Conservation (phyloP, 1,140 invertebrate species). For the Carposina sasakii region DNA sequence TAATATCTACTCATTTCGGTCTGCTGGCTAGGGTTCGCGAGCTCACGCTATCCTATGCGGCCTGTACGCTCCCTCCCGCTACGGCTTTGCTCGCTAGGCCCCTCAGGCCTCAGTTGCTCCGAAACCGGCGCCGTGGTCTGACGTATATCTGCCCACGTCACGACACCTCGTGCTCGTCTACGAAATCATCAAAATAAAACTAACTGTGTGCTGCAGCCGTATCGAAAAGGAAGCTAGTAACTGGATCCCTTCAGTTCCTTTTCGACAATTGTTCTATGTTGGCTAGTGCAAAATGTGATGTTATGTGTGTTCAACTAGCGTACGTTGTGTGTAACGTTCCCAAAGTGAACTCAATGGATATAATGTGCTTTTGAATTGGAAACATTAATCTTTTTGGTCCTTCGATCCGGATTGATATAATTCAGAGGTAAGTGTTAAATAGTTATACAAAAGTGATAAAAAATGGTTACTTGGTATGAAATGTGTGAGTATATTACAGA, state of each 20-base stretch:
- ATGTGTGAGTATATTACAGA: no score
- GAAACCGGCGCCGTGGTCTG: conserved; percentile 33
- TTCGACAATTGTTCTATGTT: conserved; percentile 40
- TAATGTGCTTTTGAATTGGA: conserved; percentile 60
- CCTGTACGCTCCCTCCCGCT: conserved; percentile 45
- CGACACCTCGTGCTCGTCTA: conserved; percentile 41
- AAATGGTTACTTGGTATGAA: no score
- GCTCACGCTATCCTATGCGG: conserved; percentile 42
- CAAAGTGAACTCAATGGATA: conserved; percentile 51
- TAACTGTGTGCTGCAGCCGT: conserved; percentile 37
- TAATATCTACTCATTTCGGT: no score
- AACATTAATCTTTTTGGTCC: conserved; percentile 39
- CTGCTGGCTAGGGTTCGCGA: conserved; percentile 24
- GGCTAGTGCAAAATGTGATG: conserved; percentile 65
- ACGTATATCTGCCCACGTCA: conserved; percentile 25
- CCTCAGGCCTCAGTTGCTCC: conserved; percentile 46
- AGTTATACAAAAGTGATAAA: no score
- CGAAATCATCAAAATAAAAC: conserved; percentile 37
- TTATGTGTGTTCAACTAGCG: conserved; percentile 54
- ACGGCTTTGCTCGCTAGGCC: conserved; percentile 32
- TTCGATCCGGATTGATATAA: conserved; percentile 34
- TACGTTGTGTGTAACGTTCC: conserved; percentile 53
- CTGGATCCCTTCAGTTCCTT: conserved; percentile 44
- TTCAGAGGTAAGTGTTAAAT: no score
- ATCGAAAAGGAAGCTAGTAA: conserved; percentile 33